A percentile compares a stretch with the other conserved stretches of the same genome.
Conservation (phyloP, 2,888 invertebrate species). For the Papilio demoleus region DNA sequence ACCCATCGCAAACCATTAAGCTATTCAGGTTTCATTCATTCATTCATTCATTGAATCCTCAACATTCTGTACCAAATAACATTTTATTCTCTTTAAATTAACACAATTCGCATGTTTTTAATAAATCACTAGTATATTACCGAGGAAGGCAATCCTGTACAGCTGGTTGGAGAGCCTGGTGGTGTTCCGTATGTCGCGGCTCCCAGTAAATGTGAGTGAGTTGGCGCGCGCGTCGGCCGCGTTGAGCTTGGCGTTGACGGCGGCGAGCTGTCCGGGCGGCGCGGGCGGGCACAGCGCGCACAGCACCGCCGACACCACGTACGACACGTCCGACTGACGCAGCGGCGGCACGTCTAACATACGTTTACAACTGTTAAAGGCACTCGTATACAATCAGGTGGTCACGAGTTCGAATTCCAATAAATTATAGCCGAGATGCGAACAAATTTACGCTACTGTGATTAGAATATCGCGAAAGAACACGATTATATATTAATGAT, state of each 20-base stretch:
- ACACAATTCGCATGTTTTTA: too few relatives aligned
- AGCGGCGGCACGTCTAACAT: constrained; percentile 93
- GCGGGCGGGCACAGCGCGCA: constrained; percentile 88
- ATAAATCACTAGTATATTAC: too few relatives aligned
- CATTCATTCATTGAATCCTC: too few relatives aligned
- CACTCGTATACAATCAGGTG: neutral
- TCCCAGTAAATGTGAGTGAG: constrained; percentile 91
- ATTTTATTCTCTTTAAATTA: too few relatives aligned
- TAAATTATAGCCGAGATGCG: too few relatives aligned
- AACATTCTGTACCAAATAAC: too few relatives aligned
- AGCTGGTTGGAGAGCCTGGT: constrained; percentile 90
- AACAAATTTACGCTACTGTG: too few relatives aligned
- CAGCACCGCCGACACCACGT: constrained; percentile 94
- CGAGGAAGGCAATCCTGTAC: constrained; percentile 92
- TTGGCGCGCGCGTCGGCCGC: constrained; percentile 89
- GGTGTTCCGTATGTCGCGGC: constrained; percentile 90
- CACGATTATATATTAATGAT: too few relatives aligned
- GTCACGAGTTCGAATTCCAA: neutral
- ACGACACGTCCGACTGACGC: constrained; percentile 94
- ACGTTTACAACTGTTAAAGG: too few relatives aligned
- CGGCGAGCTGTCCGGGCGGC: constrained; percentile 88
- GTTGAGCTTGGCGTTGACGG: constrained; percentile 88
- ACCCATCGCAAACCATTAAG: too few relatives aligned
- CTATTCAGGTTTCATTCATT: too few relatives aligned
- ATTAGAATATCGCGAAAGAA: too few relatives aligned